Evolutionary conservation across 1,140 invertebrate genomes (phyloP).

Genomic region (Tetragnatha versicolor): DNA sequence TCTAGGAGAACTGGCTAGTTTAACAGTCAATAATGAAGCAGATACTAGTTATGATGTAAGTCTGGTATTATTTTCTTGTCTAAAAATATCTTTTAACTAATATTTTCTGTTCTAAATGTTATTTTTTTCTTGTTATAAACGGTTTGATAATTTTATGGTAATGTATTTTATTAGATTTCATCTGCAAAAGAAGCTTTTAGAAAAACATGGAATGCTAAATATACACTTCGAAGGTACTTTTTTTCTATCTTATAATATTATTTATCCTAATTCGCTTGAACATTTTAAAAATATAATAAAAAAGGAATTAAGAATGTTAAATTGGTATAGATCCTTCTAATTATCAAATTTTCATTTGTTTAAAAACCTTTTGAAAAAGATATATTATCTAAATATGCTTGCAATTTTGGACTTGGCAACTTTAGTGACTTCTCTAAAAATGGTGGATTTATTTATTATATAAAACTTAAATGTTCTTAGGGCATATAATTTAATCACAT

Average conservation of each 20-base stretch:
- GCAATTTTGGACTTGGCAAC: no score
- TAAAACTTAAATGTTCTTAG: no score
- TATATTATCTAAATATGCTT: no score
- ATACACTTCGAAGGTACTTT: constrained; percentile 81
- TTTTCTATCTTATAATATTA: neutral
- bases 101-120: neutral
- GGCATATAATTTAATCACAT: no score
- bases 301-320: neutral
- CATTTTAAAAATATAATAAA: neutral
- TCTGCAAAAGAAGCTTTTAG: constrained; percentile 91
- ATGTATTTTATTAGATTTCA: constrained; percentile 69
- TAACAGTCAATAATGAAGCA: constrained; percentile 94
- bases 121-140: neutral
- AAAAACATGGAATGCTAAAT: constrained; percentile 98
- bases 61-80: constrained; percentile 47
- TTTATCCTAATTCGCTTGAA: neutral
- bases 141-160: neutral
- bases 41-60: constrained; percentile 89
- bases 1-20: constrained; percentile 92
- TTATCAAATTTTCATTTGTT: no score
- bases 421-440: no score
- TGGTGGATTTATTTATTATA: no score
- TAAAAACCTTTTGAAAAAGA: no score
- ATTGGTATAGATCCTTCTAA: no score
- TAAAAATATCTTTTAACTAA: neutral